Evolutionary conservation across 2,113 vertebrate genomes (phyloP).

Genomic region (Charina bottae): DNA sequence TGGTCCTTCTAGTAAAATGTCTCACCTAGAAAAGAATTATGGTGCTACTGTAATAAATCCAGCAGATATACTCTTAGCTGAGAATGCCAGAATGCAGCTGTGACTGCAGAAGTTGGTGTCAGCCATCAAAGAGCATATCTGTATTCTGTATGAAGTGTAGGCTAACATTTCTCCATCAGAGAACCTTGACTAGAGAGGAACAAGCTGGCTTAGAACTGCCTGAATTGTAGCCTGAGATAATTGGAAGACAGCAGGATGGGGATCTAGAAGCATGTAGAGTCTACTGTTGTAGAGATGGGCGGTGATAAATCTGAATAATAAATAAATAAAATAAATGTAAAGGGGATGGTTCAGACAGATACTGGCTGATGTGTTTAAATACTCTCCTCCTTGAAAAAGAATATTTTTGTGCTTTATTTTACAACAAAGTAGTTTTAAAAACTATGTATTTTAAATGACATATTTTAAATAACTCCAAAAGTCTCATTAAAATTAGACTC

Average conservation of each 20-base stretch:
- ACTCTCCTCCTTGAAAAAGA: neutral
- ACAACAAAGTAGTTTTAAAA: slow-evolving; percentile 1
- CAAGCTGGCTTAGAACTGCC: too few species aligned
- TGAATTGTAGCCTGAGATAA: too few species aligned
- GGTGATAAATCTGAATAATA: too few species aligned
- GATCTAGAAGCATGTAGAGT: neutral
- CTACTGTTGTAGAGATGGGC: too few species aligned
- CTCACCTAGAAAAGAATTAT: neutral
- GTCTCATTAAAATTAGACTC: slow-evolving; percentile 3
- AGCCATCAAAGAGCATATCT: too few species aligned
- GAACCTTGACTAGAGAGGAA: too few species aligned
- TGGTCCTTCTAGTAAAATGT: neutral
- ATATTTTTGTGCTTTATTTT: neutral
- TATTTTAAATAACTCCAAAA: slow-evolving; percentile 20
- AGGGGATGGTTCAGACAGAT: neutral
- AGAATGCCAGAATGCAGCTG: neutral
- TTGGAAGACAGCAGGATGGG: too few species aligned
- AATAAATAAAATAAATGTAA: too few species aligned
- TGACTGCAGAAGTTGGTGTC: neutral
- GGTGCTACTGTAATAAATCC: neutral
- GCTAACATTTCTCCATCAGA: too few species aligned
- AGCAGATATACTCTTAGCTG: neutral
- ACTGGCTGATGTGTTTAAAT: neutral
- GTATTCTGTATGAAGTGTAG: too few species aligned
- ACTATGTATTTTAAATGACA: slow-evolving; percentile 1